Conservation (phyloP, 2,113 vertebrate genomes). For the Mixornis gularis region DNA sequence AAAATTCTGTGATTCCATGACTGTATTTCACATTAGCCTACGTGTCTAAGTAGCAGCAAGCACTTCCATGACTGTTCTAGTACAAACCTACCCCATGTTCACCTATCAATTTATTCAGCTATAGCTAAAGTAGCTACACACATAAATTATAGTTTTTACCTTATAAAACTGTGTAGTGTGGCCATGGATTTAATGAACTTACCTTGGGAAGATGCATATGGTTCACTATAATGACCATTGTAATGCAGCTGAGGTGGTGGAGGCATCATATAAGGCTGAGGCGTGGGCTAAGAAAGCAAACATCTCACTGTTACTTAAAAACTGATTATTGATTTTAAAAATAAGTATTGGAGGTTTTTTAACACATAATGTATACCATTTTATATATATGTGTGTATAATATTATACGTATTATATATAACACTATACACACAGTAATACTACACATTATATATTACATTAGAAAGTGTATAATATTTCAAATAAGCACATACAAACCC, state of each 20-base stretch:
- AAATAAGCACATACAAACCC: neutral
- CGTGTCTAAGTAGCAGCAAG: neutral
- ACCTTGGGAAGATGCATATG: constrained; percentile 95
- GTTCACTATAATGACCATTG: constrained; percentile 91
- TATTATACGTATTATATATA: neutral
- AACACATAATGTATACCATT: neutral
- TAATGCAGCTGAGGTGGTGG: constrained; percentile 90
- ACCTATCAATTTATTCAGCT: neutral
- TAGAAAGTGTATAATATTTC: neutral
- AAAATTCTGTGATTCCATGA: neutral
- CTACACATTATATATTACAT: neutral
- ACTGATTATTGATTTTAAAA: neutral
- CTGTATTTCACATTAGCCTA: neutral
- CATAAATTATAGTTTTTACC: neutral
- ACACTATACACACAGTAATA: neutral
- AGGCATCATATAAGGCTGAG: constrained; percentile 89
- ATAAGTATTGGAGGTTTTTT: neutral
- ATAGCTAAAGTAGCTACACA: neutral
- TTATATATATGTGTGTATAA: neutral
- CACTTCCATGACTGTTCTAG: neutral
- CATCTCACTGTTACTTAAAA: constrained; percentile 24
- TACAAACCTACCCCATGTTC: neutral
- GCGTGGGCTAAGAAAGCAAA: constrained; percentile 80
- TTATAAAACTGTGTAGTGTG: neutral
- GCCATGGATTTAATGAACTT: neutral